Percentiles rank a stretch among this genome's conserved stretches.
Evolutionary conservation across 2,888 invertebrate genomes (phyloP).

Genomic region (Morinoia aosen): DNA sequence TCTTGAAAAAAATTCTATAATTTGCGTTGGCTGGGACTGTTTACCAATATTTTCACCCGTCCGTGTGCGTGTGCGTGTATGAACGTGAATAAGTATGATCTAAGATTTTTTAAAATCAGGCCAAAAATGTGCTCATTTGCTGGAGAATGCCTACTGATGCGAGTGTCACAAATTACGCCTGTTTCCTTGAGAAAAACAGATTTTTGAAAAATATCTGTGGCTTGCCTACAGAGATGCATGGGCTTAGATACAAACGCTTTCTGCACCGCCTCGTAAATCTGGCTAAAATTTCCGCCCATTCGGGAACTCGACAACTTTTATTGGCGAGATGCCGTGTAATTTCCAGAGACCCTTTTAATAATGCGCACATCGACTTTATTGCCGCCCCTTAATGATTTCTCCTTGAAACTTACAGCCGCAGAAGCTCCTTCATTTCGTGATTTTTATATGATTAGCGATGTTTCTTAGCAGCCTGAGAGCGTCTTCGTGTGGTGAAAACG

Average conservation of each 20-base stretch:
- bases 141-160: background rate
- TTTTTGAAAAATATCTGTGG: background rate
- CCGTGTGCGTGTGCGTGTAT: background rate
- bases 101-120: background rate
- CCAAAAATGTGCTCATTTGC: background rate
- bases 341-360: conserved; percentile 23
- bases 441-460: background rate
- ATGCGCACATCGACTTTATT: conserved; percentile 8
- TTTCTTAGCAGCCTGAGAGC: background rate
- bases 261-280: background rate
- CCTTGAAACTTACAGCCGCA: background rate
- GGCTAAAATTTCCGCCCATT: background rate
- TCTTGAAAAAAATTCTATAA: background rate
- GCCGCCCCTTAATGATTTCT: conserved; percentile 9
- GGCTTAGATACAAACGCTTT: background rate
- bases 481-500: background rate
- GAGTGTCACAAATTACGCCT: background rate
- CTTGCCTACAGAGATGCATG: background rate
- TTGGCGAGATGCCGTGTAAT: background rate
- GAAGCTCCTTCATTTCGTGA: background rate
- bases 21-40: background rate
- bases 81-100: background rate
- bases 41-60: too few relatives aligned
- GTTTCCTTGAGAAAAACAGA: background rate
- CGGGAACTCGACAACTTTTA: background rate